Conservation (phyloP, 2,888 invertebrate species). For the Morpho deidamia region DNA sequence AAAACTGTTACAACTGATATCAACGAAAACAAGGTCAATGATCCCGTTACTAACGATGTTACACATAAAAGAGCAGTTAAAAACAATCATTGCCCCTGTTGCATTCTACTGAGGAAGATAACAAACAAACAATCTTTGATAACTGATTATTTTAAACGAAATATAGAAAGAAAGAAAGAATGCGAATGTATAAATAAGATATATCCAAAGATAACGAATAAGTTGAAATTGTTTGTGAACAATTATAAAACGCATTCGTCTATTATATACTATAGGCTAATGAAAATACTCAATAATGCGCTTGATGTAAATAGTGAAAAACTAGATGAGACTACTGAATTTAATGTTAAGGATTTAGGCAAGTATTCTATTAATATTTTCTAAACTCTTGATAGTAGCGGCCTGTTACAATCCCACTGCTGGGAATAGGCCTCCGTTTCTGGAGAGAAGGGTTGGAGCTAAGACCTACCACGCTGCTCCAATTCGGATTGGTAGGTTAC, state of each 20-base stretch:
- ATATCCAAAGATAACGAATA: conserved; percentile 47
- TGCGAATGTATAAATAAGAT: conserved; percentile 47
- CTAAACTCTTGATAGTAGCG: neutral
- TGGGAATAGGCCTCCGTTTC: too few species aligned
- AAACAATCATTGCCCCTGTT: conserved; percentile 51
- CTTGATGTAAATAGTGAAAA: conserved; percentile 3
- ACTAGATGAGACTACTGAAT: conserved; percentile 9
- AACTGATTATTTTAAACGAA: conserved; percentile 48
- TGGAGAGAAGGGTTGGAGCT: too few species aligned
- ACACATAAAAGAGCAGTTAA: neutral
- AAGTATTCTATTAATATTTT: conserved; percentile 22
- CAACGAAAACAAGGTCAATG: too few species aligned
- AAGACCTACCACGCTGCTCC: too few species aligned
- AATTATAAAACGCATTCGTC: conserved; percentile 37
- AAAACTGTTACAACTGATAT: neutral
- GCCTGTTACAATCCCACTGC: too few species aligned
- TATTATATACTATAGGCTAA: conserved; percentile 32
- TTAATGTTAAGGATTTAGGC: conserved; percentile 44
- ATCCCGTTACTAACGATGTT: too few species aligned
- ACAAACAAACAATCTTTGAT: conserved; percentile 44
- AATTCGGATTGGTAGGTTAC: too few species aligned
- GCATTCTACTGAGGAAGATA: conserved; percentile 44
- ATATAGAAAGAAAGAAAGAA: conserved; percentile 11
- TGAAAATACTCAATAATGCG: conserved; percentile 27
- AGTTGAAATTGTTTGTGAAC: conserved; percentile 44